phyloP scores from a whole-genome alignment of 2,888 invertebrate species.

The Tetranychus truncatus region DNA sequence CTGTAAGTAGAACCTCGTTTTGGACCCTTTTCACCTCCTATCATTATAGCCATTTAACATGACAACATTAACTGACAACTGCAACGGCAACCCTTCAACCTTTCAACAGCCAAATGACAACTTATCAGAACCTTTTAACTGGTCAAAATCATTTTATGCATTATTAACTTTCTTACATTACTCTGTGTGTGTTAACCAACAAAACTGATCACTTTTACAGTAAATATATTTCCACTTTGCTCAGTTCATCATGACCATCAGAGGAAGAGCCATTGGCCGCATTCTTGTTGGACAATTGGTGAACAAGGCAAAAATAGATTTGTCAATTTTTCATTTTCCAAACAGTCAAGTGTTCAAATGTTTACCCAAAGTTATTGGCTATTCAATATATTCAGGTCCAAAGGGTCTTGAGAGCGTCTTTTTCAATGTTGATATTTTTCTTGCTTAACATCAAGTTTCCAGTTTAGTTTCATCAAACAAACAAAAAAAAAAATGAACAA shows the following conservation, averaged over 20 bases:
- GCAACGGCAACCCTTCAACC: neutral
- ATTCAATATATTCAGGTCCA: neutral
- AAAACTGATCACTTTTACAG: neutral
- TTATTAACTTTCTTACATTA: neutral
- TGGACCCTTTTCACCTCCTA: neutral
- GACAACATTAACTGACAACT: neutral
- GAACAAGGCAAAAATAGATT: no score
- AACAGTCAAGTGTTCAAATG: neutral
- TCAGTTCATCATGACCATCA: no score
- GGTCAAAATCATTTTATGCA: conserved; percentile 3
- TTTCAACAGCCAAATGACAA: neutral
- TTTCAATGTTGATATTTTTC: no score
- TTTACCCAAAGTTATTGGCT: neutral
- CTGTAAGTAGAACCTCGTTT: neutral
- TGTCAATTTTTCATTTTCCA: neutral
- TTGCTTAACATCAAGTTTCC: no score
- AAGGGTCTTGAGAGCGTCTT: neutral
- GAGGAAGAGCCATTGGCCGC: no score
- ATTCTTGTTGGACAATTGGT: no score
- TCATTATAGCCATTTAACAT: no score
- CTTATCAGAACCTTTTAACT: neutral
- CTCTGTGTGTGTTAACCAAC: neutral
- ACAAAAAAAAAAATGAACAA: no score
- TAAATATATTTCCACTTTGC: no score
- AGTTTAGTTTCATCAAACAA: no score